Conservation (phyloP, 30 jellyfish, hydroid and myxozoan genomes). For the Morbakka virulenta region DNA sequence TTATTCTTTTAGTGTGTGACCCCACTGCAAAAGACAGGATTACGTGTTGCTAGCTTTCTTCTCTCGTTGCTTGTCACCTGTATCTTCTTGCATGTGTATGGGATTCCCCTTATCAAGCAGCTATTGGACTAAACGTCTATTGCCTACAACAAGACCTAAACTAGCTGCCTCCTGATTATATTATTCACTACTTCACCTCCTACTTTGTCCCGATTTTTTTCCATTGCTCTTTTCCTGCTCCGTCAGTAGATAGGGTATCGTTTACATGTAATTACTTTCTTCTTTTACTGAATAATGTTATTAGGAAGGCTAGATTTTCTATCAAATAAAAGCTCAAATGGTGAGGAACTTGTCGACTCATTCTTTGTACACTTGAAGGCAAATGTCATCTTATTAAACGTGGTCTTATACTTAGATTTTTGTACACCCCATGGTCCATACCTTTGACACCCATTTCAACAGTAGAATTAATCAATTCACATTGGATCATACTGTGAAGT, state of each 20-base stretch:
- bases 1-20: too few species aligned
- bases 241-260: conserved; percentile 15
- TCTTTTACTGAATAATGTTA: conserved; percentile 3
- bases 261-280: conserved; percentile 14
- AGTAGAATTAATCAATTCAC: too few species aligned
- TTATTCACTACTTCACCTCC: conserved; percentile 4
- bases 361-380: conserved; percentile 20
- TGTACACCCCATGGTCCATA: too few species aligned
- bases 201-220: conserved; percentile 30
- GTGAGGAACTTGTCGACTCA: conserved; percentile 29
- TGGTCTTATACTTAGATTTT: conserved; percentile 8
- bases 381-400: conserved; percentile 3
- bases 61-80: too few species aligned
- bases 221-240: conserved; percentile 24
- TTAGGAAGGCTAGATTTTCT: conserved; percentile 38
- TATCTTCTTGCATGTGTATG: too few species aligned
- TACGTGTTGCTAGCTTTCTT: too few species aligned
- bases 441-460: too few species aligned
- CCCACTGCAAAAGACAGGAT: too few species aligned
- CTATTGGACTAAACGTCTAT: too few species aligned
- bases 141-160: too few species aligned
- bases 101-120: too few species aligned
- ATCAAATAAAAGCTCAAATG: conserved; percentile 13
- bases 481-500: too few species aligned
- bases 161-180: conserved; percentile 4